Conservation (phyloP, 2,797 vertebrate genomes). For the Chelonia mydas region DNA sequence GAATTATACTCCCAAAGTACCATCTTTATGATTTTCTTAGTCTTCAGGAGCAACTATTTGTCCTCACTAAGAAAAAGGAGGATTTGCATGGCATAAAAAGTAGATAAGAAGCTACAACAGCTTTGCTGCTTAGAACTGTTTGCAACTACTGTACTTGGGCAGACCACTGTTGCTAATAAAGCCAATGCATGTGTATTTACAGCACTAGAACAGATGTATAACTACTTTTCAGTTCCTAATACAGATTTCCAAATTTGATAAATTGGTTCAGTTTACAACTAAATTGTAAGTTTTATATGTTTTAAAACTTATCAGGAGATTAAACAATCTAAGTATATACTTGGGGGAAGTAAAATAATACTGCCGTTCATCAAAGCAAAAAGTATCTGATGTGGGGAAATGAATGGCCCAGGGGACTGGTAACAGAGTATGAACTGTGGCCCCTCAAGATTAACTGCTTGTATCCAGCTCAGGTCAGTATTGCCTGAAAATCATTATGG, state of each 20-base stretch:
- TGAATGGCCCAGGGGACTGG: neutral
- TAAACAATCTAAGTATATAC: neutral
- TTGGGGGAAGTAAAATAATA: neutral
- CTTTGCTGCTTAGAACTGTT: neutral
- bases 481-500: neutral
- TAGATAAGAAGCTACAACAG: neutral
- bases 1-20: neutral
- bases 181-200: neutral
- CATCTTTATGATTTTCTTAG: neutral
- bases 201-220: neutral
- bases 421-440: neutral
- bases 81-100: neutral
- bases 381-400: neutral
- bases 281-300: neutral
- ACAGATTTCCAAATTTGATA: neutral
- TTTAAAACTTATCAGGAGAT: neutral
- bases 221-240: neutral
- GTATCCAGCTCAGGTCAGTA: neutral
- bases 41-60: neutral
- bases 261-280: neutral
- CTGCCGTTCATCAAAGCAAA: accelerated
- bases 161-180: neutral
- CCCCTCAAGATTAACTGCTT: neutral
- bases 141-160: neutral
- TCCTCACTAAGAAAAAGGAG: neutral